Evolutionary conservation across 2,888 invertebrate species (phyloP).

Genomic region (Metellina segmentata): DNA sequence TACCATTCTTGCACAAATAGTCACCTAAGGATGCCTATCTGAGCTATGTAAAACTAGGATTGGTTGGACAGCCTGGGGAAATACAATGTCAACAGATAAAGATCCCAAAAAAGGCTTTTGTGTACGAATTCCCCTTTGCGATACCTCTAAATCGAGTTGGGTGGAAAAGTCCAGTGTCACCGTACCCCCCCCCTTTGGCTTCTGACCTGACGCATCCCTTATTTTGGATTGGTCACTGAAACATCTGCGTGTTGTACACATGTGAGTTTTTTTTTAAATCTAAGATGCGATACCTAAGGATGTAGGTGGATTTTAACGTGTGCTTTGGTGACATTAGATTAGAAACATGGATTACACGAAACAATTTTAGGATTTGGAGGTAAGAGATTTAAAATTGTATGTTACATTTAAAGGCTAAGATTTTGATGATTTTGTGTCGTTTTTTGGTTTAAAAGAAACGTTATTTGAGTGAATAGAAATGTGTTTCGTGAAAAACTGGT

Average conservation of each 20-base stretch:
- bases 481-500: no score
- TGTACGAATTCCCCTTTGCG: neutral
- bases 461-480: no score
- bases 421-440: no score
- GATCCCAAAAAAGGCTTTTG: slow-evolving; percentile 20
- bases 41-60: slow-evolving; percentile 5
- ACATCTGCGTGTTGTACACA: neutral
- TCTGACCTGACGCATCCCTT: slow-evolving; percentile 16
- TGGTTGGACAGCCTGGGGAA: slow-evolving; percentile 14
- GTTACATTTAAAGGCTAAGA: no score
- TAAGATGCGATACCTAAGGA: neutral
- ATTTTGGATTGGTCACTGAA: slow-evolving; percentile 10
- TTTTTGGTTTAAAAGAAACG: no score
- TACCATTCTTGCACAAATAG: slow-evolving; percentile 4
- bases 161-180: neutral
- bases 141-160: slow-evolving; percentile 36
- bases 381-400: neutral
- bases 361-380: neutral
- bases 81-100: slow-evolving; percentile 20
- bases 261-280: slow-evolving; percentile 3
- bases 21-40: neutral
- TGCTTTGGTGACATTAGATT: slow-evolving; percentile 7
- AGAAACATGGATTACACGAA: slow-evolving; percentile 18
- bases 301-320: neutral
- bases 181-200: neutral